Evolutionary conservation across 2,888 invertebrate species (phyloP).

Genomic region (Gnatocerus cornutus): DNA sequence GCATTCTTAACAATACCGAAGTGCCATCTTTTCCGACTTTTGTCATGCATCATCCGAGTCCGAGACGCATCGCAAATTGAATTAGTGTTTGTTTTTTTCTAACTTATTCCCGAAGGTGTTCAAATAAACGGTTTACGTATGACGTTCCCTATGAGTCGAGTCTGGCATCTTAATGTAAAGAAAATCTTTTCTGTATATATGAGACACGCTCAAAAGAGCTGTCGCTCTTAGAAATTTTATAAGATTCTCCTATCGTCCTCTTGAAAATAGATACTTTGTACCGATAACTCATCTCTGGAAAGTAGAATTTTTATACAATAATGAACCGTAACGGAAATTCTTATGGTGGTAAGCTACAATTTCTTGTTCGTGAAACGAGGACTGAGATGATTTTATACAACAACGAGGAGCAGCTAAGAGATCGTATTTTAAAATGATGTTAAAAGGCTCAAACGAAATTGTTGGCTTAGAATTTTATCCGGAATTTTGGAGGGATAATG

Average conservation of each 20-base stretch:
- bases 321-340: conserved; percentile 37
- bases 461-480: conserved; percentile 33
- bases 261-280: conserved; percentile 37
- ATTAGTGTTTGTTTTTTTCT: too few relatives aligned
- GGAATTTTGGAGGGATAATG: conserved; percentile 19
- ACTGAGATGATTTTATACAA: conserved; percentile 21
- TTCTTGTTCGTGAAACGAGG: conserved; percentile 24
- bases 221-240: conserved; percentile 26
- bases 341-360: conserved; percentile 29
- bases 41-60: too few relatives aligned
- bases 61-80: too few relatives aligned
- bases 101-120: too few relatives aligned
- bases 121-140: conserved; percentile 5
- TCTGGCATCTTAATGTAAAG: background rate
- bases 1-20: too few relatives aligned
- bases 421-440: conserved; percentile 40
- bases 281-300: conserved; percentile 27
- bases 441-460: conserved; percentile 37
- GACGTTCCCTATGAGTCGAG: background rate
- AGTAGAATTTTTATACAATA: conserved; percentile 36
- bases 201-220: conserved; percentile 19
- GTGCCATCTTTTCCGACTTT: too few relatives aligned
- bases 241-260: conserved; percentile 13
- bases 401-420: conserved; percentile 12
- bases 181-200: conserved; percentile 24